A percentile compares a stretch with the other conserved stretches of the same genome.
These are phyloP conservation scores for Ectemnius continuus DNA, from an alignment of 2,888 invertebrate genomes.

Conservation along the genomic window DNA sequence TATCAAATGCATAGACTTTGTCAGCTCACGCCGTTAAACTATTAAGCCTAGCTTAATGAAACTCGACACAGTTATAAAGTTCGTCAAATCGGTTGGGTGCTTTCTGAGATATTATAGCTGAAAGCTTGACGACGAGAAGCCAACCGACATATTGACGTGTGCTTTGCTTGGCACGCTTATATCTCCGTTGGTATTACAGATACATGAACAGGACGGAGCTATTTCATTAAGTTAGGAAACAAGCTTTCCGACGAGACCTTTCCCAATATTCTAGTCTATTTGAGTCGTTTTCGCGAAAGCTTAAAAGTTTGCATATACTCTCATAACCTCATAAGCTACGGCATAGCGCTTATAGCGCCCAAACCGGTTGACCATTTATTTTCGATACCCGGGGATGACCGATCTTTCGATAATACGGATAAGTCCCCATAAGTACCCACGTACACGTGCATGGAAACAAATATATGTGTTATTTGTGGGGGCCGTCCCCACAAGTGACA, in stretches of 20 bases:
- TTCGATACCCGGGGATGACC: no score
- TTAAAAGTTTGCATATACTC: not conserved
- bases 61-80: no score
- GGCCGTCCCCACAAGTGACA: no score
- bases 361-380: no score
- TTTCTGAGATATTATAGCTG: not conserved
- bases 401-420: no score
- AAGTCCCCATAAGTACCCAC: no score
- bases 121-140: not conserved
- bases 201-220: not conserved
- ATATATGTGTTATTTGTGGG: no score
- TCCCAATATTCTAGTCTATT: not conserved
- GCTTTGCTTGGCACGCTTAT: not conserved
- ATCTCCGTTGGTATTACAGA: not conserved
- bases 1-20: no score
- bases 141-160: not conserved
- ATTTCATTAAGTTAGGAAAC: not conserved
- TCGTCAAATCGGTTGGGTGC: not conserved
- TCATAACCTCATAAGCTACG: not conserved
- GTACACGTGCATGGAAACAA: no score
- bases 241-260: not conserved
- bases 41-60: no score
- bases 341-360: not conserved
- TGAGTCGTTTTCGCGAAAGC: not conserved
- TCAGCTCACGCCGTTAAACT: no score